These are phyloP conservation scores for Hycleus cichorii DNA, from an alignment of 1,140 invertebrate species.

Conservation along the genomic window DNA sequence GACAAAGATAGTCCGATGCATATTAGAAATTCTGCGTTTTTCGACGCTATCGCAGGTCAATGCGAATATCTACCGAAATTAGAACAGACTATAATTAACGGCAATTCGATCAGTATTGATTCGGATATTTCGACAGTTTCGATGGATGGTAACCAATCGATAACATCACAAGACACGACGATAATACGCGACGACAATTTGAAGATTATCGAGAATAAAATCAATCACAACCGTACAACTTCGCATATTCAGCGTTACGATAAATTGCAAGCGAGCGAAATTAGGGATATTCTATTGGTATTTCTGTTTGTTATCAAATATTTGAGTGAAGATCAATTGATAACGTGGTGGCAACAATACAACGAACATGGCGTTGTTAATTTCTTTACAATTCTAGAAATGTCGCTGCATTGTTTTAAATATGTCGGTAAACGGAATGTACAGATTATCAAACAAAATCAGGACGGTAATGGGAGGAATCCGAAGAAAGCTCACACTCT, in stretches of 20 bases:
- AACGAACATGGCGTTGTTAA: constrained; percentile 64
- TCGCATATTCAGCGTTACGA: constrained; percentile 55
- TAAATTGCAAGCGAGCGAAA: constrained; percentile 66
- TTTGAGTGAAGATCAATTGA: constrained; percentile 77
- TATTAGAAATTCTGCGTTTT: constrained; percentile 64
- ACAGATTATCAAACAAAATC: constrained; percentile 34
- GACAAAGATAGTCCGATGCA: constrained; percentile 53
- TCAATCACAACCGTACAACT: constrained; percentile 46
- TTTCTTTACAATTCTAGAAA: constrained; percentile 74
- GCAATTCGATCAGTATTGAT: constrained; percentile 53
- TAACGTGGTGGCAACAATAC: constrained; percentile 85
- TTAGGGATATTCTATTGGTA: constrained; percentile 82
- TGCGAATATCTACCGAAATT: constrained; percentile 36
- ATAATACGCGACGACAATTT: constrained; percentile 44
- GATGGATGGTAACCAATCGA: constrained; percentile 48
- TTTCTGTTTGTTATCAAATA: constrained; percentile 89
- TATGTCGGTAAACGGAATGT: constrained; percentile 74
- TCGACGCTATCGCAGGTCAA: constrained; percentile 71
- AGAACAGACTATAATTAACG: constrained; percentile 40
- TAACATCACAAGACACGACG: constrained; percentile 54
- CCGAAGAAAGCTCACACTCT: constrained; percentile 63
- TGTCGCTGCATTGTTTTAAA: constrained; percentile 81
- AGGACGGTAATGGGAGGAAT: constrained; percentile 45
- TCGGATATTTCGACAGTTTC: constrained; percentile 54
- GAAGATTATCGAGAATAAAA: constrained; percentile 26